Evolutionary conservation across 2,113 vertebrate genomes (phyloP), one percentile per base, ranked within the genome.

Genomic region (Columbina picui): DNA sequence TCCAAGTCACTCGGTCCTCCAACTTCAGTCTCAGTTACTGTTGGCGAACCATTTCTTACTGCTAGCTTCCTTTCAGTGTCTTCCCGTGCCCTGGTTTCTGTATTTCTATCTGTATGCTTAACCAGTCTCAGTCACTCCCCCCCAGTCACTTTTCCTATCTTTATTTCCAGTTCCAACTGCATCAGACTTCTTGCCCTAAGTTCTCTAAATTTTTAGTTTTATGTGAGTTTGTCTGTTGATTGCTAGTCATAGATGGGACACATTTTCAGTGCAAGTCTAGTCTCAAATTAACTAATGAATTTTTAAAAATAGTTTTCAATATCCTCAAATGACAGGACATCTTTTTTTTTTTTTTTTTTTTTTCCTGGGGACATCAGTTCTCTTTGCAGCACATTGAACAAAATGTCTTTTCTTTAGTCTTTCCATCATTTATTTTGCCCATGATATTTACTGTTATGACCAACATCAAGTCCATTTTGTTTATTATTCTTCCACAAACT

Each of bases 241-340:
- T 87, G 45, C 67, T 94, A 55, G 84, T 91, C 59, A 39, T 57
- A 77, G 39, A 57, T 34, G 64, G 56, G 49, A 71, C 60, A 59
- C 50, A 55, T 93, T 78, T 96, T 89, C 49, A 47, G 41, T 89
- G 64, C 68, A 81, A 15, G 18, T n/a, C 56, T 84, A 74, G 55
- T 93, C 64, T 90, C 75, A 92, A 90, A 92, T 73, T 83, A 85
- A 68, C 27, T 84, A 89, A 89, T 68, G 30, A 39, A 71, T 92
- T 95, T 90, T 75, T 8, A 25, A 67, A 88, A 95, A 65, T 89
- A 89, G 43, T 87, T 94, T 94, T 69, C 57, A 83, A 39, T 90
- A 61, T 69, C n/a, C 61, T 93, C 52, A 88, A 74, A 80, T 90
- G 82, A 65, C 39, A 71, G 39, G 25, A 43, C 30, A 36, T 74